phyloP scores from a whole-genome alignment of 2,797 vertebrate species.

The Selene dorsalis region DNA sequence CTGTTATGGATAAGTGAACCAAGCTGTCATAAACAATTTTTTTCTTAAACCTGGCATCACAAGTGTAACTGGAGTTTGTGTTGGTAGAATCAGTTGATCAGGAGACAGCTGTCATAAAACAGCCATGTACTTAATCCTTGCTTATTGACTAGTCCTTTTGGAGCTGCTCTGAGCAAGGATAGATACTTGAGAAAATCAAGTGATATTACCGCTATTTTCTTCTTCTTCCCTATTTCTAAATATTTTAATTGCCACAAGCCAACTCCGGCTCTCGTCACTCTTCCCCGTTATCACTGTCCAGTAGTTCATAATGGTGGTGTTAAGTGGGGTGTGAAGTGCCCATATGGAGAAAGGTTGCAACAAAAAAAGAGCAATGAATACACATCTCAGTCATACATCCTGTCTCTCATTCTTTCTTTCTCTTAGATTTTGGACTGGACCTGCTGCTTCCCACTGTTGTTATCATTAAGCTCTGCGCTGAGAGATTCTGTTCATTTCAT shows the following conservation, averaged over 20 bases:
- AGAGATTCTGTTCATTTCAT: background rate
- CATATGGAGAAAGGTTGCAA: background rate
- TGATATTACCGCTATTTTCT: background rate
- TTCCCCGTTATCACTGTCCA: background rate
- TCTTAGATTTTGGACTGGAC: background rate
- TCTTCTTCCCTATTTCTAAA: background rate
- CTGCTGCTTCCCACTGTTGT: background rate
- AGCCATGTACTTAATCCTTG: background rate
- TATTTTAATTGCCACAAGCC: background rate
- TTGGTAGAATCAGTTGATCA: background rate
- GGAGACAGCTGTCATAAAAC: background rate
- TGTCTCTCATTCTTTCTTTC: background rate
- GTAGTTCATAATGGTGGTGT: background rate
- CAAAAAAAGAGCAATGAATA: background rate
- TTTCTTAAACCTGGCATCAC: background rate
- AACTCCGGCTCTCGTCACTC: background rate
- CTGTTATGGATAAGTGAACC: background rate
- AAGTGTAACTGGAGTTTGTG: background rate
- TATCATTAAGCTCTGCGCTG: background rate
- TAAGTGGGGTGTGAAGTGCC: background rate
- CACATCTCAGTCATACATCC: background rate
- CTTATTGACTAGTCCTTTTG: background rate
- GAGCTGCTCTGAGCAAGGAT: background rate
- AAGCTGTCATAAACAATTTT: slow-evolving; percentile 1
- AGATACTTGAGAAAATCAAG: background rate